Conservation (phyloP, 30 jellyfish, hydroid and myxozoan genomes). For the Hydractinia symbiolongicarpus region DNA sequence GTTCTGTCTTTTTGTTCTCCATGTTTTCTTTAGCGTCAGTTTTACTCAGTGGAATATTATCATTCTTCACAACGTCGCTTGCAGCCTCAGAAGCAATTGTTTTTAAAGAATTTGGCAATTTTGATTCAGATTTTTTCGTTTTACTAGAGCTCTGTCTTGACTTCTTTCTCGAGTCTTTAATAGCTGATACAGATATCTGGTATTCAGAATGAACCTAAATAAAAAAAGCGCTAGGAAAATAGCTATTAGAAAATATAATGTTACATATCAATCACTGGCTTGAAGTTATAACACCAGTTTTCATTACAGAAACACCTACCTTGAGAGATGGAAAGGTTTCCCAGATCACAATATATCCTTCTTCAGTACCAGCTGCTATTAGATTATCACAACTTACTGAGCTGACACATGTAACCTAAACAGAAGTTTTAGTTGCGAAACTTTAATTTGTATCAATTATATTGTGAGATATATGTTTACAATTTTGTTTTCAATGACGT, state of each 20-base stretch:
- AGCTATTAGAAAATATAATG: too few relatives aligned
- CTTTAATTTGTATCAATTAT: not conserved
- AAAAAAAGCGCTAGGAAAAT: not conserved
- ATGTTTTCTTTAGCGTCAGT: not conserved
- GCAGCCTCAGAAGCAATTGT: constrained; percentile 4
- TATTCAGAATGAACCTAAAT: constrained; percentile 29
- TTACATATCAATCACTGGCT: too few relatives aligned
- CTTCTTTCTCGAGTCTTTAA: constrained; percentile 8
- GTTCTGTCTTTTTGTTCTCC: not conserved
- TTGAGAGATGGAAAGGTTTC: constrained; percentile 53
- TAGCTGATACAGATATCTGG: constrained; percentile 35
- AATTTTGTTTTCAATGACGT: too few relatives aligned
- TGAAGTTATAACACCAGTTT: too few relatives aligned
- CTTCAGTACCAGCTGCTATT: constrained; percentile 55
- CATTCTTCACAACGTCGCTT: not conserved
- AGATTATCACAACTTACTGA: constrained; percentile 43
- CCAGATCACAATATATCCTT: constrained; percentile 59
- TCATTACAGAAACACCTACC: constrained; percentile 27
- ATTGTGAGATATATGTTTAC: not conserved
- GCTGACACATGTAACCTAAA: constrained; percentile 52
- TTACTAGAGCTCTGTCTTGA: not conserved
- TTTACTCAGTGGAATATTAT: not conserved
- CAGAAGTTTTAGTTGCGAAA: not conserved
- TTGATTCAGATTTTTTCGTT: not conserved
- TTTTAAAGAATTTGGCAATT: not conserved